These are phyloP conservation scores for Zophobas atratus DNA, from an alignment of 1,140 invertebrate genomes.

Conservation along the genomic window DNA sequence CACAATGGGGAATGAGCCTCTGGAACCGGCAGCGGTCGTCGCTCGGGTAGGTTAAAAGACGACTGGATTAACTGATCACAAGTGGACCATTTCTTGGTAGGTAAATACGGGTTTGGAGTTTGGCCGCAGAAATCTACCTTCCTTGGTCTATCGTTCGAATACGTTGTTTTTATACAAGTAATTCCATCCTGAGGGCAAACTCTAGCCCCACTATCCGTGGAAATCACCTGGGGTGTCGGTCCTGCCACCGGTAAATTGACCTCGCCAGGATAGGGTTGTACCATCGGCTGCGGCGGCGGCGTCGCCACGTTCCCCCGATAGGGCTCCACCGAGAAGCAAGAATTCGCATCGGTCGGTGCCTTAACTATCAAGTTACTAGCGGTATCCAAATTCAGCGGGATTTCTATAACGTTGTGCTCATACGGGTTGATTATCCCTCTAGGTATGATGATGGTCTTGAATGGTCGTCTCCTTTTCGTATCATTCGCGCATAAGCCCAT, in stretches of 20 bases:
- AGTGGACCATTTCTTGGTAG: not conserved
- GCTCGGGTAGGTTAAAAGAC: not conserved
- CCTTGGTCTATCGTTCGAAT: not conserved
- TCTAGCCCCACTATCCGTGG: too few relatives aligned
- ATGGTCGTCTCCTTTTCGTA: not conserved
- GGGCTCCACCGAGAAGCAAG: conserved; percentile 4
- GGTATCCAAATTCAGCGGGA: not conserved
- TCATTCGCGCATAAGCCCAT: conserved; percentile 4
- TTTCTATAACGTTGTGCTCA: conserved; percentile 24
- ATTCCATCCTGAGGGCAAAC: too few relatives aligned
- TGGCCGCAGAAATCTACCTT: not conserved
- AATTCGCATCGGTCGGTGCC: not conserved
- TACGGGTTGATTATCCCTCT: conserved; percentile 27
- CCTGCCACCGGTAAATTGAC: too few relatives aligned
- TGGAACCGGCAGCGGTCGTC: not conserved
- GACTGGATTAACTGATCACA: not conserved
- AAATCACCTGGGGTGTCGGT: not conserved
- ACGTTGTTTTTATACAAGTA: not conserved
- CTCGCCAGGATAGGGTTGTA: too few relatives aligned
- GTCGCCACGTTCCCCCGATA: not conserved
- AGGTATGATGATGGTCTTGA: conserved; percentile 19
- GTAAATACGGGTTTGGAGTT: not conserved
- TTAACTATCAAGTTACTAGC: conserved; percentile 21
- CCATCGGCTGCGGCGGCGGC: too few relatives aligned
- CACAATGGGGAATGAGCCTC: conserved; percentile 15